Conservation (phyloP, 2,888 invertebrate genomes). For the Andrena marginata region DNA sequence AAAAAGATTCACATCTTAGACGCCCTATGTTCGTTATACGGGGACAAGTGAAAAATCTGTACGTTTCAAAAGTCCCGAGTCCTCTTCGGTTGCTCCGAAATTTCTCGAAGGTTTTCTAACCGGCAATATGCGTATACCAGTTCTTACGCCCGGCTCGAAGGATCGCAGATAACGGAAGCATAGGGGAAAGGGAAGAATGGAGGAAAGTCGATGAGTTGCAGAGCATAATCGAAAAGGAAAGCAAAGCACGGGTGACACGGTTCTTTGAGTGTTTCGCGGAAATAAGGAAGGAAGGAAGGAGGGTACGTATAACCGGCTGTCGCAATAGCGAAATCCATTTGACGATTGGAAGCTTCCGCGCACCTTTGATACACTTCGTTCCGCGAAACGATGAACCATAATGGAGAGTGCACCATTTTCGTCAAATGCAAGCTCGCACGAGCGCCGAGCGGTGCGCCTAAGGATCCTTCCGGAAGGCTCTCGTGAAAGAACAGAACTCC, state of each 20-base stretch:
- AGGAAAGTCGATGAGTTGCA: background rate
- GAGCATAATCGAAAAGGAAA: background rate
- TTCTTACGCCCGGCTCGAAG: background rate
- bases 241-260: slow-evolving; percentile 7
- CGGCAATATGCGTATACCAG: background rate
- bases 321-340: slow-evolving; percentile 55
- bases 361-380: slow-evolving; percentile 53
- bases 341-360: slow-evolving; percentile 50
- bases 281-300: slow-evolving; percentile 5
- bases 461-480: background rate
- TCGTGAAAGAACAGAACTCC: slow-evolving; percentile 21
- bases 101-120: too few species aligned
- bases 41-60: too few species aligned
- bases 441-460: slow-evolving; percentile 26
- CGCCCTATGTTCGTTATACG: background rate
- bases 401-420: slow-evolving; percentile 54
- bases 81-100: too few species aligned
- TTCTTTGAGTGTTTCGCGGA: slow-evolving; percentile 26
- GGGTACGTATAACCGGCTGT: slow-evolving; percentile 9
- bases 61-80: too few species aligned
- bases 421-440: slow-evolving; percentile 27
- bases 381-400: slow-evolving; percentile 59
- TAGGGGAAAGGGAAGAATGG: background rate
- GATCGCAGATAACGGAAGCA: background rate
- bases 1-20: too few species aligned